Conservation (phyloP, 2,888 invertebrate genomes). For the Acheta domesticus region DNA sequence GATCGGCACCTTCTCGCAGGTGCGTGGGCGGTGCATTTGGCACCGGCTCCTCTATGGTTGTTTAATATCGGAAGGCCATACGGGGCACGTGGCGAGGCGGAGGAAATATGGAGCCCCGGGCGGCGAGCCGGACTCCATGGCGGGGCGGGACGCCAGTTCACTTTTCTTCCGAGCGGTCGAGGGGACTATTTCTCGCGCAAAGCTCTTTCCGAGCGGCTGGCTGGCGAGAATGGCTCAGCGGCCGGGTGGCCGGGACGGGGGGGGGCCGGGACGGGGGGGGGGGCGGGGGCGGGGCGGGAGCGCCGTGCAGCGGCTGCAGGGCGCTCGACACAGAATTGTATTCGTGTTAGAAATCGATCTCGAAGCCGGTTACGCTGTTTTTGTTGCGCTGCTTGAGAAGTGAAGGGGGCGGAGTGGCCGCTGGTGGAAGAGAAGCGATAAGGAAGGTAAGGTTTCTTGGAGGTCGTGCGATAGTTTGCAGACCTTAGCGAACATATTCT, state of each 20-base stretch:
- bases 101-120: not conserved
- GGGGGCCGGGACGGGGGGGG: not conserved
- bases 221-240: not conserved
- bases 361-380: too few relatives aligned
- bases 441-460: too few relatives aligned
- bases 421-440: too few relatives aligned
- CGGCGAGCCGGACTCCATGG: not conserved
- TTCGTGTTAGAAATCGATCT: too few relatives aligned
- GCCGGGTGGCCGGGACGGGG: not conserved
- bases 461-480: too few relatives aligned
- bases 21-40: too few relatives aligned
- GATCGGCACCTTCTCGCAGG: too few relatives aligned
- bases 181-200: constrained; percentile 4
- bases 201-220: not conserved
- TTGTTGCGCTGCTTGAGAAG: too few relatives aligned
- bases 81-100: not conserved
- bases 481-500: too few relatives aligned
- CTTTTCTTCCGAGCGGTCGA: not conserved
- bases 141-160: not conserved
- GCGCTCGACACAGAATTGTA: too few relatives aligned
- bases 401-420: too few relatives aligned
- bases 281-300: not conserved
- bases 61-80: constrained; percentile 6
- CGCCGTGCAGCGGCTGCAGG: not conserved
- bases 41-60: not conserved